phyloP scores from a whole-genome alignment of 2,888 invertebrate species.

The Galerucella pusilla region DNA sequence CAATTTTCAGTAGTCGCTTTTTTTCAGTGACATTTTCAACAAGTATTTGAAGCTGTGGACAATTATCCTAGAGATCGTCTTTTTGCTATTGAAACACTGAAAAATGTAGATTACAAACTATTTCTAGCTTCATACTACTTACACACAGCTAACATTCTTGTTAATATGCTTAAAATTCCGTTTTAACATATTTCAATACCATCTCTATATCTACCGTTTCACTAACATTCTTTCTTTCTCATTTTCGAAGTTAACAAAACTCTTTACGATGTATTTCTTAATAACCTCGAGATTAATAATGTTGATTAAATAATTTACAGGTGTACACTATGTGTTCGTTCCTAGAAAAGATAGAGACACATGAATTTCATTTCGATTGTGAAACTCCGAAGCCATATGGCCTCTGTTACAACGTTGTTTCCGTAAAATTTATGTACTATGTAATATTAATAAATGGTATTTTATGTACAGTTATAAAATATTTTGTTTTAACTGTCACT shows the following conservation, averaged over 20 bases:
- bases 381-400: slow-evolving; percentile 9
- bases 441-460: neutral
- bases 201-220: slow-evolving; percentile 9
- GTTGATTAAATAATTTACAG: slow-evolving; percentile 30
- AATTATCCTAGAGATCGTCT: too few relatives aligned
- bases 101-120: neutral
- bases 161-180: neutral
- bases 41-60: neutral
- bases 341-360: slow-evolving; percentile 12
- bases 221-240: slow-evolving; percentile 15
- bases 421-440: neutral
- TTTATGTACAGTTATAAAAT: neutral
- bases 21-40: neutral
- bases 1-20: slow-evolving; percentile 19
- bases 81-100: neutral
- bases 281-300: slow-evolving; percentile 21
- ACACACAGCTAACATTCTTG: neutral
- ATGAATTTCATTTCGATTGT: slow-evolving; percentile 7
- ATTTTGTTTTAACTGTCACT: too few relatives aligned
- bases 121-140: neutral
- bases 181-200: slow-evolving; percentile 8
- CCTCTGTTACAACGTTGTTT: neutral
- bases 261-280: slow-evolving; percentile 31
- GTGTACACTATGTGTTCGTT: slow-evolving; percentile 22
- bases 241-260: slow-evolving; percentile 25